A percentile compares a stretch with the other conserved stretches of the same genome.
Evolutionary conservation across 2,113 vertebrate genomes (phyloP).

Genomic region (Nothobranchius kuhntae): DNA sequence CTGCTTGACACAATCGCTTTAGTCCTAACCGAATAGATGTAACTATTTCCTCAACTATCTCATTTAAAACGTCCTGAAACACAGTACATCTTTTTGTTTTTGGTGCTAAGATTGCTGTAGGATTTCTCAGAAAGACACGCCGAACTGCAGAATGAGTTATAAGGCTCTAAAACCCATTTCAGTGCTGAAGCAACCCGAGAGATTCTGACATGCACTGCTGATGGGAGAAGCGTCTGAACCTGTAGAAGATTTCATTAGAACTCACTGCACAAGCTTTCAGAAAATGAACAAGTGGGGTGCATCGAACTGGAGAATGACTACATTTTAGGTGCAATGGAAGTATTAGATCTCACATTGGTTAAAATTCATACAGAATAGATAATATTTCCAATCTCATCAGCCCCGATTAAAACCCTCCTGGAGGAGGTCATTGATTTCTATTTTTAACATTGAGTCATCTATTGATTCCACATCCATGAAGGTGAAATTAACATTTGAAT

Average conservation of each 20-base stretch:
- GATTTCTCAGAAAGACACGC: constrained; percentile 6
- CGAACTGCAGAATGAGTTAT: constrained; percentile 6
- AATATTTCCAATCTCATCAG: constrained; percentile 31
- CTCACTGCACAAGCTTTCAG: constrained; percentile 17
- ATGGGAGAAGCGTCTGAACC: constrained; percentile 46
- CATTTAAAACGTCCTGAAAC: too few relatives aligned
- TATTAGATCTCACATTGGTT: constrained; percentile 19
- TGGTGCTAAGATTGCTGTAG: neutral
- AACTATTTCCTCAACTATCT: too few relatives aligned
- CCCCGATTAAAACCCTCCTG: constrained; percentile 17
- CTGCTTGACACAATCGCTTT: too few relatives aligned
- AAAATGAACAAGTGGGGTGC: constrained; percentile 41
- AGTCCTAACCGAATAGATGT: too few relatives aligned
- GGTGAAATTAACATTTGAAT: neutral
- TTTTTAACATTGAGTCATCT: constrained; percentile 26
- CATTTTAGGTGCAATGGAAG: constrained; percentile 55
- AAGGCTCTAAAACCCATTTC: constrained; percentile 28
- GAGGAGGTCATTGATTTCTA: constrained; percentile 20
- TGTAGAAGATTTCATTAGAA: constrained; percentile 36
- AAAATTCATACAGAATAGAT: constrained; percentile 43
- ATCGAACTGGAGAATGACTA: constrained; percentile 34
- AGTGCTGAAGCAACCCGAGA: constrained; percentile 40
- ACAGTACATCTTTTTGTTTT: neutral
- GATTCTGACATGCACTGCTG: constrained; percentile 43
- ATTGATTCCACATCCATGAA: constrained; percentile 32